These are phyloP conservation scores for Drosophila triauraria DNA, from an alignment of 1,140 invertebrate genomes.

Conservation along the genomic window DNA sequence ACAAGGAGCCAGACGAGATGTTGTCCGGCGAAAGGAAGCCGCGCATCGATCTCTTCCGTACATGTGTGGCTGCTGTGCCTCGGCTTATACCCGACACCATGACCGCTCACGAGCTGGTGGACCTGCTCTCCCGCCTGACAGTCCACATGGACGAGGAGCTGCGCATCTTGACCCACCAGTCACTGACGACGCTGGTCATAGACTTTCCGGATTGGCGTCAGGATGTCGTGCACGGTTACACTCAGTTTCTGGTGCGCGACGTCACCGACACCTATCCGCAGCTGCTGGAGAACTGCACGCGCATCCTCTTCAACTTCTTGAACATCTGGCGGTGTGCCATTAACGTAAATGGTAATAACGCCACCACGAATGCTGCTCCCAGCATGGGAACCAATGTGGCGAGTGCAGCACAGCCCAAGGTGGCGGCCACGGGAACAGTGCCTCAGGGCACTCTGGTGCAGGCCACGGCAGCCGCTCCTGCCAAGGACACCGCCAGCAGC, in stretches of 20 bases:
- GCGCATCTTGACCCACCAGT: conserved; percentile 96
- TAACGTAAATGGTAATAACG: conserved; percentile 65
- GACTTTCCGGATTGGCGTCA: conserved; percentile 99
- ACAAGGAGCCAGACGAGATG: conserved; percentile 98
- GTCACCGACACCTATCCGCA: conserved; percentile 95
- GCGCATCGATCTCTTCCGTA: conserved; percentile 98
- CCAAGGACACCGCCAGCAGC: conserved; percentile 77
- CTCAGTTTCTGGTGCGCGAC: conserved; percentile 97
- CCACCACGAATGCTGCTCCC: conserved; percentile 12
- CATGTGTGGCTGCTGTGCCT: conserved; percentile 99
- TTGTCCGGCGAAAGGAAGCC: conserved; percentile 99
- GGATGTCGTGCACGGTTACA: conserved; percentile 97
- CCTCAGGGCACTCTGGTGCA: conserved; percentile 29
- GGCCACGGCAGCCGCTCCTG: conserved; percentile 23
- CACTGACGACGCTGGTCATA: conserved; percentile 96
- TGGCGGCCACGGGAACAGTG: conserved; percentile 20
- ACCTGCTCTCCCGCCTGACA: conserved; percentile 95
- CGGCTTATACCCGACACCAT: conserved; percentile 98
- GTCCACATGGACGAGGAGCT: conserved; percentile 97
- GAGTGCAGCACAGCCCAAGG: conserved; percentile 1
- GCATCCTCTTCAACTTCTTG: conserved; percentile 96
- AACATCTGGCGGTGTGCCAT: conserved; percentile 96
- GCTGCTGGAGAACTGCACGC: conserved; percentile 96
- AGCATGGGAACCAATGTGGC: conserved; percentile 12
- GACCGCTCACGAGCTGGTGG: conserved; percentile 96